Percentiles rank a stretch among this genome's conserved stretches.
phyloP scores from a whole-genome alignment of 2,797 vertebrate genomes.

The Staurois parvus region DNA sequence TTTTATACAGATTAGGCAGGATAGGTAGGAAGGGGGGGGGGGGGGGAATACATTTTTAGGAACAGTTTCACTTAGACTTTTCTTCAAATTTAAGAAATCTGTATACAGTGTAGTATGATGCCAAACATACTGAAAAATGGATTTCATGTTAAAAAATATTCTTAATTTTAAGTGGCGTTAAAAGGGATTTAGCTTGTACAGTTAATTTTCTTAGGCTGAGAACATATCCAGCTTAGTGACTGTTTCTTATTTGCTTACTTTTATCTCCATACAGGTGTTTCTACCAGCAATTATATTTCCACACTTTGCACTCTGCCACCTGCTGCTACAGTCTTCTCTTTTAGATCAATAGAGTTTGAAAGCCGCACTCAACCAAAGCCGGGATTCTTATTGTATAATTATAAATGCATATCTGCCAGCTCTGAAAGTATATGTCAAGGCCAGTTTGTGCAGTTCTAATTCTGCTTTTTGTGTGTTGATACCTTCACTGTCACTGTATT shows the following conservation, averaged over 20 bases:
- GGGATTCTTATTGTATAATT: neutral
- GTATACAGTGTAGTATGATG: too few species aligned
- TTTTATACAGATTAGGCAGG: too few species aligned
- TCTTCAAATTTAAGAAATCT: too few species aligned
- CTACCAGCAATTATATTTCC: constrained; percentile 16
- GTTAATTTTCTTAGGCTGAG: neutral
- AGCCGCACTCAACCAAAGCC: too few species aligned
- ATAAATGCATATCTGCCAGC: neutral
- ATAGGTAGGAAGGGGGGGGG: too few species aligned
- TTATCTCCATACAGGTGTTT: constrained; percentile 13
- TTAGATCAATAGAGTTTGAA: neutral
- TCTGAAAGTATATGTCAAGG: constrained; percentile 9
- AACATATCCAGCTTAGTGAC: neutral
- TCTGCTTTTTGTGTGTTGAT: neutral
- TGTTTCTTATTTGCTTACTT: neutral
- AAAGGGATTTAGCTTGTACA: neutral
- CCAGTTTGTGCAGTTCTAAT: neutral
- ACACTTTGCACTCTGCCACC: neutral
- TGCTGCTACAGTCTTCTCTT: neutral
- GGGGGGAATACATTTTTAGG: too few species aligned
- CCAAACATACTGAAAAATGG: too few species aligned
- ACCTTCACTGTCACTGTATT: neutral
- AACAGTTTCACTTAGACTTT: too few species aligned
- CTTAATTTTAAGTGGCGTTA: neutral
- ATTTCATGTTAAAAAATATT: too few species aligned